These are phyloP conservation scores for Halcyon malimbica DNA, from an alignment of 2,113 vertebrate genomes.

Conservation along the genomic window DNA sequence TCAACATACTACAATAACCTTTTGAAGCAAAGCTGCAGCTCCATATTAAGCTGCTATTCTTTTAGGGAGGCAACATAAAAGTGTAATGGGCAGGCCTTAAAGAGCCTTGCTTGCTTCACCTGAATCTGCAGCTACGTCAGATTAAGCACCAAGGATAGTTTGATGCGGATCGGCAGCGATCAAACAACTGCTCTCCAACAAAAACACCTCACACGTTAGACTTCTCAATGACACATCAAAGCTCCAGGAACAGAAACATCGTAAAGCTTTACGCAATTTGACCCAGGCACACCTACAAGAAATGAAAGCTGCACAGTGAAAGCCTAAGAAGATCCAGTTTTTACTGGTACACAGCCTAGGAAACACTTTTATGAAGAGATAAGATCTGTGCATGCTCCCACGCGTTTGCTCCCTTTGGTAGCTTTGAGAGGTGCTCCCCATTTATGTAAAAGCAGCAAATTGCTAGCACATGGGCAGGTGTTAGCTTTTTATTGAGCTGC, in stretches of 20 bases:
- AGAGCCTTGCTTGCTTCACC: neutral
- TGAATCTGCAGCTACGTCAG: neutral
- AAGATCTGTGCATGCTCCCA: neutral
- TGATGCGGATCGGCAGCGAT: neutral
- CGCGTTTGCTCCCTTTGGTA: neutral
- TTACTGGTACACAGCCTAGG: neutral
- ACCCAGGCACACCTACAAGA: neutral
- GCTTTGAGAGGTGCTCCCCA: neutral
- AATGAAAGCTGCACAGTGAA: neutral
- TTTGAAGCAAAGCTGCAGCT: neutral
- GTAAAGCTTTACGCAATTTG: neutral
- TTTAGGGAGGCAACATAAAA: neutral
- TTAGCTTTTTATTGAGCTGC: neutral
- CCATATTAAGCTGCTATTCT: neutral
- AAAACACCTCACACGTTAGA: neutral
- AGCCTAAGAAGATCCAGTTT: neutral
- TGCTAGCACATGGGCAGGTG: neutral
- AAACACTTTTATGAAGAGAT: neutral
- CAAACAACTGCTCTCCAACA: neutral
- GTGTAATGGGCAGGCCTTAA: neutral
- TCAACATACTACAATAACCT: neutral
- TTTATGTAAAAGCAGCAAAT: neutral
- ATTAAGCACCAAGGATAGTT: neutral
- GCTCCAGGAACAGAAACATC: neutral
- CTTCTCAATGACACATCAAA: constrained; percentile 28